A percentile compares a stretch with the other conserved stretches of the same genome.
Evolutionary conservation across 2,888 invertebrate genomes (phyloP).

Genomic region (Monochamus alternatus): DNA sequence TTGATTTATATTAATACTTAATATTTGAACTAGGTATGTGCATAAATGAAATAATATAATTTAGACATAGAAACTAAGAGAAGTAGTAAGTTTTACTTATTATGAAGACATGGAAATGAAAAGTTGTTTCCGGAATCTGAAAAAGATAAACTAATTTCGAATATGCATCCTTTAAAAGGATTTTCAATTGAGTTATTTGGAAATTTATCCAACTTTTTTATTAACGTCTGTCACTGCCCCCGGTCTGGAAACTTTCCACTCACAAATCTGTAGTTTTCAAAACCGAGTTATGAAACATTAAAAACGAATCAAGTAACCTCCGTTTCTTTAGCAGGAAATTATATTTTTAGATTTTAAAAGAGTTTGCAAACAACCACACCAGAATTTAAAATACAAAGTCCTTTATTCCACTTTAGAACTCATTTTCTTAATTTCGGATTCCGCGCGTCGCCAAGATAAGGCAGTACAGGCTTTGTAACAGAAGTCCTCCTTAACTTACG

Average conservation of each 20-base stretch:
- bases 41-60: too few relatives aligned
- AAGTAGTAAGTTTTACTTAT: too few relatives aligned
- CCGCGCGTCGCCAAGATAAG: constrained; percentile 47
- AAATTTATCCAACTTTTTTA: too few relatives aligned
- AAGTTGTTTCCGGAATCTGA: too few relatives aligned
- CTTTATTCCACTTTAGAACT: constrained; percentile 43
- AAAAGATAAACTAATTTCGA: too few relatives aligned
- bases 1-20: too few relatives aligned
- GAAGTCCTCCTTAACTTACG: constrained; percentile 42
- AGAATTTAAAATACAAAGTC: constrained; percentile 40
- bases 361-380: constrained; percentile 42
- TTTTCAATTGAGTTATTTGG: too few relatives aligned
- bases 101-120: too few relatives aligned
- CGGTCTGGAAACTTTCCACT: constrained; percentile 15
- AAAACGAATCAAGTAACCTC: constrained; percentile 49
- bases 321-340: constrained; percentile 49
- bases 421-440: constrained; percentile 53
- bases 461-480: constrained; percentile 35
- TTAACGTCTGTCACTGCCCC: neutral
- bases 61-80: too few relatives aligned
- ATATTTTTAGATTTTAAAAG: constrained; percentile 55
- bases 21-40: neutral
- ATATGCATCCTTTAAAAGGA: too few relatives aligned
- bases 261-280: constrained; percentile 15
- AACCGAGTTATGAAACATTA: constrained; percentile 47